Percentiles rank a stretch among this genome's conserved stretches.
Conservation (phyloP, 1,140 invertebrate genomes). For the Drosophila obscura region DNA sequence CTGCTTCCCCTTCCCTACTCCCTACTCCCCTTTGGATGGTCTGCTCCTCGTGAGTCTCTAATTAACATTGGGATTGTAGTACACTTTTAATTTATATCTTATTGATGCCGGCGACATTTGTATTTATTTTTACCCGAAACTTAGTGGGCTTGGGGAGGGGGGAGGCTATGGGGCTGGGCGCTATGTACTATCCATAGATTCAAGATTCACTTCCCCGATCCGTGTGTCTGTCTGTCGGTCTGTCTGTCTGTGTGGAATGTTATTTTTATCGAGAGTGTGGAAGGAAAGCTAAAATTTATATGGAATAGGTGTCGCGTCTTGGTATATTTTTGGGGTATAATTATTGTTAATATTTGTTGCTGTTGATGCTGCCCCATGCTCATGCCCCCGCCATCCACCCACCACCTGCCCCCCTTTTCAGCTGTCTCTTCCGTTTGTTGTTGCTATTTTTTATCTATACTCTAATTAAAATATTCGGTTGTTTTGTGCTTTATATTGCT, state of each 20-base stretch:
- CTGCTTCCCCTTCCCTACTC: no score
- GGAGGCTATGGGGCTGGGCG: constrained; percentile 10
- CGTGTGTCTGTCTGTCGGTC: no score
- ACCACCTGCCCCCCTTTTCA: neutral
- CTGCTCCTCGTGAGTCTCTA: constrained; percentile 70
- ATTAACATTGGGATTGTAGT: constrained; percentile 80
- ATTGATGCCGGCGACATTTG: constrained; percentile 81
- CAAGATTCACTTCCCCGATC: constrained; percentile 53
- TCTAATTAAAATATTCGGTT: constrained; percentile 82
- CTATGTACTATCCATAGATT: constrained; percentile 33
- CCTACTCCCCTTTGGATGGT: neutral
- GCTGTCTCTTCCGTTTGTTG: constrained; percentile 37
- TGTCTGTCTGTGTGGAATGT: constrained; percentile 62
- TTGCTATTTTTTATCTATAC: constrained; percentile 75
- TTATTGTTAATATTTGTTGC: constrained; percentile 79
- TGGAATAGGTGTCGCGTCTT: constrained; percentile 64
- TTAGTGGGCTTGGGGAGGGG: neutral
- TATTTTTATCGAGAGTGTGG: constrained; percentile 70
- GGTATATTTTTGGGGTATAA: constrained; percentile 64
- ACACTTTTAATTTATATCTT: constrained; percentile 81
- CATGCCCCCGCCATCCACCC: neutral
- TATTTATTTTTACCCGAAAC: constrained; percentile 74
- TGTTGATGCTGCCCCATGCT: constrained; percentile 20
- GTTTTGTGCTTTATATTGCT: constrained; percentile 57
- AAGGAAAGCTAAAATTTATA: constrained; percentile 74